A percentile compares a stretch with the other conserved stretches of the same genome.
phyloP scores from a whole-genome alignment of 1,140 invertebrate species.

The Lepidurus couesii region DNA sequence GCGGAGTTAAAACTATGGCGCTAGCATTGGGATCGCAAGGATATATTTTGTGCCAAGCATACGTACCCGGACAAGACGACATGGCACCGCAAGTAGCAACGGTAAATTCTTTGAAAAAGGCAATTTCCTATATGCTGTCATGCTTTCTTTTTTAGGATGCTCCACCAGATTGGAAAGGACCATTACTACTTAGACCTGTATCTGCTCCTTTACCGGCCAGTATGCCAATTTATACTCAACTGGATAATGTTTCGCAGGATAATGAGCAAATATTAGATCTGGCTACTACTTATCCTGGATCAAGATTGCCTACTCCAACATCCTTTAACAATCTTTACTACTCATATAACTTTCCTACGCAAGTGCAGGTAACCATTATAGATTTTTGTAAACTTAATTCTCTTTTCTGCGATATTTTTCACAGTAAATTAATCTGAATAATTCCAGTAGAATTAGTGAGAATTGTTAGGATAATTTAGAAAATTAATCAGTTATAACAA shows the following conservation, averaged over 20 bases:
- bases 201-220: constrained; percentile 3
- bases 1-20: not conserved
- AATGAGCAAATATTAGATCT: not conserved
- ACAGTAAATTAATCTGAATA: too few species aligned
- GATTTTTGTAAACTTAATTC: not conserved
- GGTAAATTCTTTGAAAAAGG: not conserved
- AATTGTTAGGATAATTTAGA: too few species aligned
- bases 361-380: not conserved
- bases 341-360: not conserved
- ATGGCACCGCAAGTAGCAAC: not conserved
- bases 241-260: not conserved
- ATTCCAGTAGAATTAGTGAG: too few species aligned
- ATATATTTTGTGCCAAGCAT: constrained; percentile 4
- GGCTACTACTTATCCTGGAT: not conserved
- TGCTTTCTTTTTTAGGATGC: not conserved
- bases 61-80: not conserved
- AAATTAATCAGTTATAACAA: too few species aligned
- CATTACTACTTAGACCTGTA: not conserved
- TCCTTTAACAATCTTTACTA: not conserved
- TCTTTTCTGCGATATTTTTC: too few species aligned
- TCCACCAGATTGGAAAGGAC: not conserved
- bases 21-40: not conserved
- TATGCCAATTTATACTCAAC: not conserved
- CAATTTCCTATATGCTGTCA: not conserved
- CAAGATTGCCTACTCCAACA: not conserved